Evolutionary conservation across 2,888 invertebrate genomes (phyloP).

Genomic region (Apomyelois bistriatella): DNA sequence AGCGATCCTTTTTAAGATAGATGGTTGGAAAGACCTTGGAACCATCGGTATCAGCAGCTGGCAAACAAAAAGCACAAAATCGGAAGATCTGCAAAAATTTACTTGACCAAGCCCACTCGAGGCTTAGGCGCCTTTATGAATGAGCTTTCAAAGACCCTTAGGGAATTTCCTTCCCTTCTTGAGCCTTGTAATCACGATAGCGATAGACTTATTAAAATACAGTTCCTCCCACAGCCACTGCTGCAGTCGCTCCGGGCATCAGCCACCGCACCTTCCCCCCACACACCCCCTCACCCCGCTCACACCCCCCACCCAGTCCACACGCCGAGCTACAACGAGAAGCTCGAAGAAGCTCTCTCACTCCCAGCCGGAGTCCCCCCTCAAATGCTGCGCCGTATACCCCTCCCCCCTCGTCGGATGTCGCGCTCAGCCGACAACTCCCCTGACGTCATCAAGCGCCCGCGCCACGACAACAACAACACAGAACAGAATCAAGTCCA

Average conservation of each 20-base stretch:
- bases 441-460: slow-evolving; percentile 82
- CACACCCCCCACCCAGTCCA: slow-evolving; percentile 66
- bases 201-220: background rate
- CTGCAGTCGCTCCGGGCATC: slow-evolving; percentile 84
- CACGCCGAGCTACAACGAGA: slow-evolving; percentile 60
- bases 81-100: too few species aligned
- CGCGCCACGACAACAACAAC: slow-evolving; percentile 82
- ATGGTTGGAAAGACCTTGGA: too few species aligned
- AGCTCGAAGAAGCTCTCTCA: slow-evolving; percentile 67
- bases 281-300: slow-evolving; percentile 72
- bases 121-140: too few species aligned
- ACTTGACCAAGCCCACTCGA: too few species aligned
- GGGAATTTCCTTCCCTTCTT: too few species aligned
- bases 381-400: slow-evolving; percentile 82
- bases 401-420: slow-evolving; percentile 68
- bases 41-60: too few species aligned
- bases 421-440: slow-evolving; percentile 83
- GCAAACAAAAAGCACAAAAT: too few species aligned
- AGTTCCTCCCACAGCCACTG: slow-evolving; percentile 60
- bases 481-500: slow-evolving; percentile 79
- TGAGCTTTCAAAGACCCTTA: too few species aligned
- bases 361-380: slow-evolving; percentile 80
- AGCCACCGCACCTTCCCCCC: slow-evolving; percentile 79
- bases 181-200: too few species aligned
- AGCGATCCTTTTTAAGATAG: too few species aligned